Evolutionary conservation across 1,140 invertebrate genomes (phyloP).

Genomic region (Batillaria attramentaria): DNA sequence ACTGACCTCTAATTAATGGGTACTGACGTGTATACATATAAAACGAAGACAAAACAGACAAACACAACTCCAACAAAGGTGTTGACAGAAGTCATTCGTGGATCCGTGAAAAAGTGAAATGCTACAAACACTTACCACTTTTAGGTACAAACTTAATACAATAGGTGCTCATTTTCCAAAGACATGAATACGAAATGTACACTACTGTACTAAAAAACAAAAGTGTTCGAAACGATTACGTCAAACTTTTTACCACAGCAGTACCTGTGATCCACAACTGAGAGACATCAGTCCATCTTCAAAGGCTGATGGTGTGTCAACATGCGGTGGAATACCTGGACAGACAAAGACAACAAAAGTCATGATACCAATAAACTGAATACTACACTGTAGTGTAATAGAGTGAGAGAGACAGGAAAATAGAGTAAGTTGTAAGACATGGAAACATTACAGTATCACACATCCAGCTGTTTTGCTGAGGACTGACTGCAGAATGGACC

Average conservation of each 20-base stretch:
- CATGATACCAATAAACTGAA: too few species aligned
- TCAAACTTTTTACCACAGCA: not conserved
- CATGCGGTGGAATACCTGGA: slow-evolving; percentile 92
- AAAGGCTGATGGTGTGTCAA: slow-evolving; percentile 96
- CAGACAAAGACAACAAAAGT: too few species aligned
- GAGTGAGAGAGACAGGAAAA: too few species aligned
- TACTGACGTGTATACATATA: too few species aligned
- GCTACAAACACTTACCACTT: not conserved
- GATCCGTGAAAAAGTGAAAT: too few species aligned
- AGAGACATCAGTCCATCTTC: slow-evolving; percentile 90
- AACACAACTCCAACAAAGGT: too few species aligned
- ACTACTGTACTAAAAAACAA: slow-evolving; percentile 1
- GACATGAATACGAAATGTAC: not conserved
- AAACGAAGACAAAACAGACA: too few species aligned
- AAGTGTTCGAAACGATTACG: not conserved
- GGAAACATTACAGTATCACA: not conserved
- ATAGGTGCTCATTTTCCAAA: not conserved
- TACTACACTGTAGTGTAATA: too few species aligned
- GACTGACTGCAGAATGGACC: too few species aligned
- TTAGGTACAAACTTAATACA: not conserved
- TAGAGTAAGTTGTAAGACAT: too few species aligned
- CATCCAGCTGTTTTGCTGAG: not conserved
- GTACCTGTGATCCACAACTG: slow-evolving; percentile 84
- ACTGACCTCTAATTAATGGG: too few species aligned
- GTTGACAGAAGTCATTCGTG: too few species aligned